These are phyloP conservation scores for Romanogobio albipinnatus DNA, from an alignment of 2,113 vertebrate genomes.

Conservation along the genomic window DNA sequence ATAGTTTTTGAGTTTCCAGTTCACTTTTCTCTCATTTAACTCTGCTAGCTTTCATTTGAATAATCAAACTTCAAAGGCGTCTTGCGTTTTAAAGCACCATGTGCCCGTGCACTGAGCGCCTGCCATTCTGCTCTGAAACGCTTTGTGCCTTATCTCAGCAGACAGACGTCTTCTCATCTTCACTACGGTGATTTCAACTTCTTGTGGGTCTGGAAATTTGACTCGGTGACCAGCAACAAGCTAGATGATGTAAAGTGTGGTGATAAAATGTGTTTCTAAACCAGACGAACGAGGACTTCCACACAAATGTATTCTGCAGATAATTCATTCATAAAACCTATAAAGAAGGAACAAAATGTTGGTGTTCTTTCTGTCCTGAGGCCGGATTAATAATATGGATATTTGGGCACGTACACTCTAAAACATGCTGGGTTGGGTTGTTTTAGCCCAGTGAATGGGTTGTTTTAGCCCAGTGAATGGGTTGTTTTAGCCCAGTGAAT, in stretches of 20 bases:
- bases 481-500: too few relatives aligned
- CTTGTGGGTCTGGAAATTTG: conserved; percentile 52
- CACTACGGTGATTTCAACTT: conserved; percentile 57
- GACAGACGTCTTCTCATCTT: conserved; percentile 61
- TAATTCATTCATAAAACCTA: not conserved
- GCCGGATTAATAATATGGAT: not conserved
- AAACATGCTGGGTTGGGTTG: too few relatives aligned
- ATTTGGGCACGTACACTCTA: not conserved
- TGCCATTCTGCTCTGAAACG: conserved; percentile 38
- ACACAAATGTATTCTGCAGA: not conserved
- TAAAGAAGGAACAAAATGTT: not conserved
- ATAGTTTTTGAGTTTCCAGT: conserved; percentile 32
- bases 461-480: too few relatives aligned
- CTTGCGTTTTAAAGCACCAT: conserved; percentile 41
- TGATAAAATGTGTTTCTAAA: not conserved
- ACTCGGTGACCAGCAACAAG: conserved; percentile 34
- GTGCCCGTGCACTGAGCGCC: conserved; percentile 44
- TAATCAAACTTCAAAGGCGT: conserved; percentile 58
- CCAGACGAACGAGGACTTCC: not conserved
- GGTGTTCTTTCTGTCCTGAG: not conserved
- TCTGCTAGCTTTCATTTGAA: conserved; percentile 53
- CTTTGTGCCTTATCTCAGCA: conserved; percentile 63
- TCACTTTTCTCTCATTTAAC: conserved; percentile 41
- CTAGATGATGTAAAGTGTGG: not conserved
- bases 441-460: too few relatives aligned